Evolutionary conservation across 2,888 invertebrate species (phyloP), one percentile per base, ranked within the genome.

Genomic region (Plebejus melissa): DNA sequence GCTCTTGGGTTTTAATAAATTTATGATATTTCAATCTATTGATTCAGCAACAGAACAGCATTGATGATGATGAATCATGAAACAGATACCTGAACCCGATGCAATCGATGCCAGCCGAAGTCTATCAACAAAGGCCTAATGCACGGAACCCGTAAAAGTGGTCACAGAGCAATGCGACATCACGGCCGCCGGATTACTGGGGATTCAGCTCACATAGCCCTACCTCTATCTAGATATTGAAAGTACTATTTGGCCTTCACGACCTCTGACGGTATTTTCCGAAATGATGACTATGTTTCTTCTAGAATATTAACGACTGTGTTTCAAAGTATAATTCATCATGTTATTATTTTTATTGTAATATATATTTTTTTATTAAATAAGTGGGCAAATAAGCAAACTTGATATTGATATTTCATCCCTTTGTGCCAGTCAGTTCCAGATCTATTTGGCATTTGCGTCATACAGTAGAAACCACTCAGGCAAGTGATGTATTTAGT

Each of bases 171-270:
- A 76, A 80, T 80, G 80, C 80, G 72, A 76, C 77, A 77, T 78
- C 80, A 80, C 80, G 80, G 65, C 65, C 28, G 36, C 1, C 7
- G 80, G 80, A 80, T 80, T 80, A 80, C 77, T 6, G 54, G 22
- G n/a, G 38, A 41, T 36, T 36, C 65, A 5, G 65, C 13, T 13
- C 65, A 65, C 60, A 60, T 11, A 65, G 38, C 36, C 74, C 36
- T 36, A 13, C 36, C 57, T 74, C n/a, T 57, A 74, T 36, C 22
- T 32, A n/a, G 16, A 54, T 54, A 54, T 54, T 54, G 16, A 13
- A 50, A 13, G 54, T 54, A 54, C 16, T 4, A 13, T 54, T 54
- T 0, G 16, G 0, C 54, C 54, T 16, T 46, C 6, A n/a, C 57
- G n/a, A 7, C 58, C n/a, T 58, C 1, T 9, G 22, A 58, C 2